Evolutionary conservation across 2,888 invertebrate genomes (phyloP).

Genomic region (Arrhopalites spinosus): DNA sequence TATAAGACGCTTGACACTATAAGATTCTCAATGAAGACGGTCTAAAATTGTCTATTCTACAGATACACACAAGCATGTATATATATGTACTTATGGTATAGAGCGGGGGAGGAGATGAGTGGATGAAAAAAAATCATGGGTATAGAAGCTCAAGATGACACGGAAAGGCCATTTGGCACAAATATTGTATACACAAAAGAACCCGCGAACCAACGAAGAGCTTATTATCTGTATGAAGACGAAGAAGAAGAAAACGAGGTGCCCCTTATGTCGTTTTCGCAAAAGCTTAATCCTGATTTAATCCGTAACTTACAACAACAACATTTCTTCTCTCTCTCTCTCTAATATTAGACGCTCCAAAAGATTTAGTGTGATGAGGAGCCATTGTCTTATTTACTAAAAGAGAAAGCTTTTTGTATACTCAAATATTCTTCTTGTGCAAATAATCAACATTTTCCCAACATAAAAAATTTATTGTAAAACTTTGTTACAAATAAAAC

Average conservation of each 20-base stretch:
- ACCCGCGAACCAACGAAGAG: background rate
- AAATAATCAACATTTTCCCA: too few species aligned
- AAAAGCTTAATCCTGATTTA: background rate
- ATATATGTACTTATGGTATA: too few species aligned
- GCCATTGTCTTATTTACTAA: too few species aligned
- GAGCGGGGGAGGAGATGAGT: background rate
- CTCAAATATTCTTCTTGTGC: too few species aligned
- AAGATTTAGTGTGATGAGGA: too few species aligned
- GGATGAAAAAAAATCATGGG: constrained; percentile 22
- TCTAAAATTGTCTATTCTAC: background rate
- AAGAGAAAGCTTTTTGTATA: too few species aligned
- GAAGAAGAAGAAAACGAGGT: background rate
- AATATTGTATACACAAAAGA: constrained; percentile 8
- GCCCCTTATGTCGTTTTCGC: background rate
- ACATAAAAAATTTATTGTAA: too few species aligned
- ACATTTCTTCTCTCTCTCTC: too few species aligned
- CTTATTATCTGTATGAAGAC: background rate
- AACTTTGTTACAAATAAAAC: too few species aligned
- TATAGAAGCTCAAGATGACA: constrained; percentile 26
- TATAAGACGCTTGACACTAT: too few species aligned
- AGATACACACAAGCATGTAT: too few species aligned
- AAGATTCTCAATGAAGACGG: background rate
- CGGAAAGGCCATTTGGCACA: constrained; percentile 41
- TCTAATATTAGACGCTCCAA: too few species aligned
- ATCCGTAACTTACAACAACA: background rate